These are phyloP conservation scores for Myzus persicae DNA, from an alignment of 1,140 invertebrate species.

Conservation along the genomic window DNA sequence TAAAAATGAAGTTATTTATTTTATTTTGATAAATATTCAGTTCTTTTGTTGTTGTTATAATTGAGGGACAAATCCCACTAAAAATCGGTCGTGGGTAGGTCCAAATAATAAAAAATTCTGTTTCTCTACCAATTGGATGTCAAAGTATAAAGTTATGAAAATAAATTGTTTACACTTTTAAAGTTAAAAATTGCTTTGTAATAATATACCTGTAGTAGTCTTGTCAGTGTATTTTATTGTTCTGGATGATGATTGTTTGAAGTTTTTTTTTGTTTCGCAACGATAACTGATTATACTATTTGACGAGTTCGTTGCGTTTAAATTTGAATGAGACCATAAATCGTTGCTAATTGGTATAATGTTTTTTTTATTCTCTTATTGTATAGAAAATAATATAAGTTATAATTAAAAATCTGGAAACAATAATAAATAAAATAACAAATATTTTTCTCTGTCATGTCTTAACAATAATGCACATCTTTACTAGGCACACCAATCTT, in stretches of 20 bases:
- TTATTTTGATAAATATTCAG: not conserved
- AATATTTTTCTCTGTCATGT: not conserved
- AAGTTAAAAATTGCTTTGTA: not conserved
- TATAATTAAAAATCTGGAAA: slow-evolving; percentile 11
- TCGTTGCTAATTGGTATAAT: not conserved
- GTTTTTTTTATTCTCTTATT: not conserved
- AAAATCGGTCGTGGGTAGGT: not conserved
- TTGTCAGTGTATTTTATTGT: not conserved
- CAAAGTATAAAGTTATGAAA: not conserved
- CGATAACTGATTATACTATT: not conserved
- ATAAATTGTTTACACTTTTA: not conserved
- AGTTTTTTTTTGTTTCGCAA: not conserved
- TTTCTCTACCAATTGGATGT: not conserved
- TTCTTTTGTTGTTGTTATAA: not conserved
- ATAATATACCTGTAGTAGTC: not conserved
- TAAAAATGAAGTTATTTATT: not conserved
- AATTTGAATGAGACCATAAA: not conserved
- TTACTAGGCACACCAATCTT: not conserved
- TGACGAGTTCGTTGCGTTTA: no score
- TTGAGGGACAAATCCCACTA: not conserved
- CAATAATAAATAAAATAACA: not conserved
- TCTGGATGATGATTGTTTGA: not conserved
- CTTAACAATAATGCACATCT: not conserved
- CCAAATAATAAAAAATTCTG: not conserved
- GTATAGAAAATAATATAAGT: not conserved